These are phyloP conservation scores for Acronicta psi DNA, from an alignment of 2,888 invertebrate genomes.

Conservation along the genomic window DNA sequence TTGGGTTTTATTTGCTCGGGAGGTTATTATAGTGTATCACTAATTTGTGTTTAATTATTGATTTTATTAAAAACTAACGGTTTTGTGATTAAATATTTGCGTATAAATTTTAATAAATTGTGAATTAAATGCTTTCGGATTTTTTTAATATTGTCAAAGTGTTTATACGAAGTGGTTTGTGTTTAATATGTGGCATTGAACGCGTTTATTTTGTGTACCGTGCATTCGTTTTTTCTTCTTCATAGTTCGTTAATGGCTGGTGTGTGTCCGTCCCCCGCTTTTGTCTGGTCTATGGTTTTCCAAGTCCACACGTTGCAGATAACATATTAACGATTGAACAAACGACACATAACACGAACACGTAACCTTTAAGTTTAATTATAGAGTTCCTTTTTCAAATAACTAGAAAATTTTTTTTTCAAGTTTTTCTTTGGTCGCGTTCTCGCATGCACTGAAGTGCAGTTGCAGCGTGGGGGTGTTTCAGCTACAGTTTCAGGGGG, in stretches of 20 bases:
- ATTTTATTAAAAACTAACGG: slow-evolving; percentile 69
- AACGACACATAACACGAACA: slow-evolving; percentile 34
- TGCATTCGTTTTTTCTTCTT: slow-evolving; percentile 83
- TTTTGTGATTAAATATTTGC: slow-evolving; percentile 80
- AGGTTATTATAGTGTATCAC: slow-evolving; percentile 68
- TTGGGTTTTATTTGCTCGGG: slow-evolving; percentile 83
- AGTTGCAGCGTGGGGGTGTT: slow-evolving; percentile 75
- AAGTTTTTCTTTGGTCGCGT: slow-evolving; percentile 72
- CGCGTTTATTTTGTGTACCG: slow-evolving; percentile 66
- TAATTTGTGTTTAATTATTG: slow-evolving; percentile 74
- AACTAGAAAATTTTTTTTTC: slow-evolving; percentile 56
- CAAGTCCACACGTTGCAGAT: slow-evolving; percentile 37
- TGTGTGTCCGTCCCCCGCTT: slow-evolving; percentile 55
- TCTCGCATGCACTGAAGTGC: slow-evolving; percentile 86
- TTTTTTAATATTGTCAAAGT: slow-evolving; percentile 77
- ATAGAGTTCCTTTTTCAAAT: slow-evolving; percentile 14
- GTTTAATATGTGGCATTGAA: slow-evolving; percentile 62
- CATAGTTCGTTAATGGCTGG: slow-evolving; percentile 78
- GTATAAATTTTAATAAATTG: slow-evolving; percentile 76
- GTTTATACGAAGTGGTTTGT: slow-evolving; percentile 73
- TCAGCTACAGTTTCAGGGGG: slow-evolving; percentile 67
- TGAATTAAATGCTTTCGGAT: slow-evolving; percentile 61
- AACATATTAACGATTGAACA: slow-evolving; percentile 47
- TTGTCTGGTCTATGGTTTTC: slow-evolving; percentile 50
- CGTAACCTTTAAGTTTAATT: slow-evolving; percentile 39